phyloP scores from a whole-genome alignment of 2,797 vertebrate genomes.

The Scomberomorus guttatus region DNA sequence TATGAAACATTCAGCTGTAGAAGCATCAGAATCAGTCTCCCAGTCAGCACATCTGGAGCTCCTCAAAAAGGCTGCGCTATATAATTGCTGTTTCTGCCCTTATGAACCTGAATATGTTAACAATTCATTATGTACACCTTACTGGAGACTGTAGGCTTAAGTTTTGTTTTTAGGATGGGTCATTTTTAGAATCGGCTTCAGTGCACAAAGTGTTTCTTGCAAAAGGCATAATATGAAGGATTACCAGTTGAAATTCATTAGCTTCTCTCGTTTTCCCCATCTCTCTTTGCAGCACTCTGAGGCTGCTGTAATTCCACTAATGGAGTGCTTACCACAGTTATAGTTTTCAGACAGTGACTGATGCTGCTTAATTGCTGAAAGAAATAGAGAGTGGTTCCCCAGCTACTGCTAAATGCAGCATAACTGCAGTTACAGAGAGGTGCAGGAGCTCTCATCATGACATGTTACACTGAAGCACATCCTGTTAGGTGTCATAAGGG shows the following conservation, averaged over 20 bases:
- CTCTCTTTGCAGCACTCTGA: conserved; percentile 55
- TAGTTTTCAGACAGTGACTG: conserved; percentile 74
- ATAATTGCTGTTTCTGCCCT: conserved; percentile 24
- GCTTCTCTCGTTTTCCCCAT: conserved; percentile 42
- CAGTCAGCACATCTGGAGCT: conserved; percentile 23
- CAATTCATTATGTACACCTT: conserved; percentile 18
- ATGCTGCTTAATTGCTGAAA: conserved; percentile 69
- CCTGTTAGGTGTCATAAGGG: conserved; percentile 27
- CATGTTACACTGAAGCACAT: conserved; percentile 34
- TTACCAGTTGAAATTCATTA: conserved; percentile 61
- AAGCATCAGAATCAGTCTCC: background rate
- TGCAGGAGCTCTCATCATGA: conserved; percentile 25
- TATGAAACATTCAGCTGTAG: background rate
- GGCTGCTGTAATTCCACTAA: conserved; percentile 80
- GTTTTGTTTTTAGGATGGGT: background rate
- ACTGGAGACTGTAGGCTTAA: conserved; percentile 6
- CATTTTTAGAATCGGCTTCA: conserved; percentile 4
- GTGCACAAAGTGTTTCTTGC: conserved; percentile 26
- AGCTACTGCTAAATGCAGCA: conserved; percentile 49
- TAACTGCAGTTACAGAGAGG: conserved; percentile 24
- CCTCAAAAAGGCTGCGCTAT: background rate
- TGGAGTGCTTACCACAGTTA: conserved; percentile 69
- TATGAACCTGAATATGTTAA: conserved; percentile 12
- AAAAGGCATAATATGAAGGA: conserved; percentile 53
- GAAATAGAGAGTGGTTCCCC: conserved; percentile 44